Evolutionary conservation across 2,888 invertebrate genomes (phyloP).

Genomic region (Agrotis puta): DNA sequence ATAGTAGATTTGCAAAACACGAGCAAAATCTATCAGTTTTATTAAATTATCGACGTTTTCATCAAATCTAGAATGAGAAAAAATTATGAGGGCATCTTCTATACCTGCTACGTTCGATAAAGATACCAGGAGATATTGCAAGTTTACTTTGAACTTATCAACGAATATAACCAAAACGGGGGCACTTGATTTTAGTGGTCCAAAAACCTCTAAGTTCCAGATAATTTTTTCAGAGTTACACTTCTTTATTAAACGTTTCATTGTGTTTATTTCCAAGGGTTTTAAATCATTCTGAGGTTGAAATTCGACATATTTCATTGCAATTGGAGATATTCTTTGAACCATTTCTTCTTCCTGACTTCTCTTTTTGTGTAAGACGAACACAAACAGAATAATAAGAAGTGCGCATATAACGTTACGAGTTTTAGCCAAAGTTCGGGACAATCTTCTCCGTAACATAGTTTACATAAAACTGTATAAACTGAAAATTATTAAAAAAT

Average conservation of each 20-base stretch:
- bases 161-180: constrained; percentile 75
- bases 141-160: constrained; percentile 66
- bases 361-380: constrained; percentile 44
- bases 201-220: constrained; percentile 71
- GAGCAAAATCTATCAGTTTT: constrained; percentile 75
- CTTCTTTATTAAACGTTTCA: constrained; percentile 40
- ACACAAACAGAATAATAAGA: constrained; percentile 45
- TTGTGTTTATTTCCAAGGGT: constrained; percentile 24
- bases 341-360: constrained; percentile 45
- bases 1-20: constrained; percentile 79
- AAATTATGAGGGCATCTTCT: constrained; percentile 75
- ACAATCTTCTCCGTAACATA: constrained; percentile 50
- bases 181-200: constrained; percentile 68
- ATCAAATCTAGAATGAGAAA: constrained; percentile 78
- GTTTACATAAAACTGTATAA: not conserved
- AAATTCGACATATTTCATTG: constrained; percentile 64
- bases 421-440: constrained; percentile 22
- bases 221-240: constrained; percentile 58
- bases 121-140: constrained; percentile 75
- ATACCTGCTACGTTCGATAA: constrained; percentile 75
- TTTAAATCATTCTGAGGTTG: constrained; percentile 8
- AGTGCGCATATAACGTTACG: constrained; percentile 53
- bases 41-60: constrained; percentile 71
- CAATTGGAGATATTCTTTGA: constrained; percentile 56
- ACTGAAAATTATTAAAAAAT: not conserved